Percentiles rank a stretch among this genome's conserved stretches.
Evolutionary conservation across 64 coral and sea anemone genomes (phyloP).

Genomic region (Anthopleura sola): DNA sequence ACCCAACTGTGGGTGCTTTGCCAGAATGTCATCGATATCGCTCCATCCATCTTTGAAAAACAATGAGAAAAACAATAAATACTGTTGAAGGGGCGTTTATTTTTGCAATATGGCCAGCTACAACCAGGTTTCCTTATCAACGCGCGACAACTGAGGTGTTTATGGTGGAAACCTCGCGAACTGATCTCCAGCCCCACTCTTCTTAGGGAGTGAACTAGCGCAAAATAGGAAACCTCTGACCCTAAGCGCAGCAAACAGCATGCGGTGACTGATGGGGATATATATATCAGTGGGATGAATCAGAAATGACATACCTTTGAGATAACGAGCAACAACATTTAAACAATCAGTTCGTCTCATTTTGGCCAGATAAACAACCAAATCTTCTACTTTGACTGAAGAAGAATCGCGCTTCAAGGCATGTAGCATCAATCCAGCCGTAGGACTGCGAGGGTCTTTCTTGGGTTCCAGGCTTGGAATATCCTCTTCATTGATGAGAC

Average conservation of each 20-base stretch:
- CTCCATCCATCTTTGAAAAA: conserved; percentile 12
- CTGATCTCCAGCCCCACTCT: no score
- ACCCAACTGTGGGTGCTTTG: neutral
- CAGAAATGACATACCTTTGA: conserved; percentile 5
- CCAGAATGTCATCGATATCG: neutral
- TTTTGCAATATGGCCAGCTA: no score
- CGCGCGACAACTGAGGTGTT: no score
- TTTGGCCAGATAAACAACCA: conserved; percentile 16
- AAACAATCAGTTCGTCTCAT: conserved; percentile 18
- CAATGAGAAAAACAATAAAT: neutral
- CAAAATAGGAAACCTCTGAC: no score
- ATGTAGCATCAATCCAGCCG: neutral
- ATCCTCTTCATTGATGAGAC: neutral
- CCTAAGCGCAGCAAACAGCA: no score
- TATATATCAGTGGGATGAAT: no score
- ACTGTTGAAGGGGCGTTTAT: neutral
- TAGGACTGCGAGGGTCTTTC: conserved; percentile 8
- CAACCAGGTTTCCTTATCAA: no score
- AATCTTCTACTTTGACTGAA: neutral
- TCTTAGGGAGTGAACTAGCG: no score
- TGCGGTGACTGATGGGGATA: no score
- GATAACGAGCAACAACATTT: conserved; percentile 26
- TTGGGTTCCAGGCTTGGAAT: conserved; percentile 5
- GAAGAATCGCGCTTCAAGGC: neutral
- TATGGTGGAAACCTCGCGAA: no score